Conservation (phyloP, 1,140 invertebrate genomes). For the Calliphora vicina region DNA sequence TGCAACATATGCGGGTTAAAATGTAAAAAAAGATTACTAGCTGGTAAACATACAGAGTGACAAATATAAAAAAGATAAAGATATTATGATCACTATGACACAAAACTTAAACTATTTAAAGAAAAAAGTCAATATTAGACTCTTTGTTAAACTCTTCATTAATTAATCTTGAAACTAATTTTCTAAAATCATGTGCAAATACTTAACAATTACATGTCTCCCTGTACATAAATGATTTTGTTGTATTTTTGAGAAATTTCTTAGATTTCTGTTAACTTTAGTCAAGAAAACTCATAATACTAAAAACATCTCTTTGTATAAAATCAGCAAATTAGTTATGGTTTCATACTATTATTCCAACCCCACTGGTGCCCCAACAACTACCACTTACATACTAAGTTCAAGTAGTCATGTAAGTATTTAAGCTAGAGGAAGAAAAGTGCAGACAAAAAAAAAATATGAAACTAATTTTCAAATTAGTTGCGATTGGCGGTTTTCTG, state of each 20-base stretch:
- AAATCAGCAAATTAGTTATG: neutral
- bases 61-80: neutral
- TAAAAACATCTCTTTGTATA: neutral
- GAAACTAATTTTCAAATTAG: neutral
- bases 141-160: too few relatives aligned
- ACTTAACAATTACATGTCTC: too few relatives aligned
- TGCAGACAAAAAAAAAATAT: neutral
- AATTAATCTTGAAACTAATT: too few relatives aligned
- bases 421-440: too few relatives aligned
- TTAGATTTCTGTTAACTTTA: neutral
- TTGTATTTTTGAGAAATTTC: neutral
- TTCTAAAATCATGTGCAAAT: too few relatives aligned
- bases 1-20: slow-evolving; percentile 4
- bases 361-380: neutral
- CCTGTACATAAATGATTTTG: neutral
- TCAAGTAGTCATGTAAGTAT: neutral
- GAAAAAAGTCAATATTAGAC: too few relatives aligned
- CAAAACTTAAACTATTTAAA: too few relatives aligned
- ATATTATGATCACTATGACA: neutral
- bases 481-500: neutral
- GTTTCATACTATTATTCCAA: neutral
- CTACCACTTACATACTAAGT: neutral
- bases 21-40: neutral
- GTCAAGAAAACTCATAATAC: neutral
- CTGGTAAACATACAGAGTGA: neutral